Base-by-base conservation (phyloP, 2,797 vertebrate species). In the Channa striata region DNA sequence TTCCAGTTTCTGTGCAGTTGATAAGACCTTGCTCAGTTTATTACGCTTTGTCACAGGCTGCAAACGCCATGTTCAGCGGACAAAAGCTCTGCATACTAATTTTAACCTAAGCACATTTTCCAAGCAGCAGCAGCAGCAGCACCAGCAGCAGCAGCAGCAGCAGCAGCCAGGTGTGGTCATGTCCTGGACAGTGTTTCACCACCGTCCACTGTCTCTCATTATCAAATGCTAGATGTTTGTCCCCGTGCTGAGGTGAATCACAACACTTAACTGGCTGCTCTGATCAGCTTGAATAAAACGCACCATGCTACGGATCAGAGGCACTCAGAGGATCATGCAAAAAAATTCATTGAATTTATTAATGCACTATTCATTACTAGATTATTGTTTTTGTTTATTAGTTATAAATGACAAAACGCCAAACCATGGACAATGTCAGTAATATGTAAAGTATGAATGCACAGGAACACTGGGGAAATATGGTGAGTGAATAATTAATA, bases 61-160 rank as follows among this genome's bases (percentile, higher is more conserved):
- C 79, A 85, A 82, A 89, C 72, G 33, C 78, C 68, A 49, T 85
- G 84, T 90, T 88, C 83, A 68, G 50, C 68, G 81, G 81, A 87
- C 76, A 78, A 87, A 87, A 77, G 85, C 85, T 91, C 81, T 90
- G 88, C 91, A 91, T 91, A 78, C 80, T 91, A 89, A 93, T 93
- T 83, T 87, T 43, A 61, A 53, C 42, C 67, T 75, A 40, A 25
- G 72, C 65, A 34, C 51, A 71, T 84, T 87, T 80, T 80, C 60
- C 51, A 74, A 60, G n/a, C 21, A 40, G 17, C 20, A 49, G 21
- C 30, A 46, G 39, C 64, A 39, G 36, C 56, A 44, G 52, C 52
- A 73, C 50, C 69, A 44, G 56, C 23, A 50, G 59, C 59, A 59
- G 59, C 76, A 59, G 20, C 23, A 42, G 13, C 21, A 56, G 19